Evolutionary conservation across 2,797 vertebrate genomes (phyloP), one percentile per base, ranked within the genome.

Genomic region (Danionella dracula): DNA sequence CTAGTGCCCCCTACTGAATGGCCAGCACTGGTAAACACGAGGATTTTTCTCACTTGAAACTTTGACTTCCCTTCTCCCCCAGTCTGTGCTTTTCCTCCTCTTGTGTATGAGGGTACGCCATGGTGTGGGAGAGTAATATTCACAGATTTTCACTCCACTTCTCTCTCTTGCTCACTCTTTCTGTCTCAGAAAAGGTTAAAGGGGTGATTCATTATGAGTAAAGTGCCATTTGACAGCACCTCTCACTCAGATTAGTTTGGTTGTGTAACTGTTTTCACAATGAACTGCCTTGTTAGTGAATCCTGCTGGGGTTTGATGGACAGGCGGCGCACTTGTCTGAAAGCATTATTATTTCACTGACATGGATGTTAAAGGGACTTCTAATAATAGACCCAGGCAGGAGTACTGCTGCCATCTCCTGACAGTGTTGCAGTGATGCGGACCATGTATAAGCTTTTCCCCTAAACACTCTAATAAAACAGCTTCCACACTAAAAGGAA

Each of bases 111-210:
- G n/a, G n/a, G n/a, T n/a, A n/a, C n/a, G n/a, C n/a, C n/a, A n/a
- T n/a, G n/a, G n/a, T 53, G 62, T 34, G 19, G 53, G 13, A 31
- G 62, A 53, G 70, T 67, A 55, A 55, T 15, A 34, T 76, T 76
- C 67, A 45, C 74, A 66, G 34, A 66, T 58, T 63, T 48, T 55
- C 65, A 59, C 70, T 51, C 77, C 68, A 70, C 76, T 77, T 70
- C 41, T 72, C 68, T 70, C 75, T 46, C 76, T 73, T 61, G 73
- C 59, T 65, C 76, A 70, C 74, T 48, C 41, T 66, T 9, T 35
- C 53, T 42, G 38, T 10, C 32, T 60, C 69, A 70, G 72, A 16
- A 58, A 72, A 73, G 71, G 57, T 72, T 64, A 64, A 9, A 15
- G 23, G 35, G 56, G 48, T 64, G 70, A 76, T 68, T 76, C 71